Percentiles rank a stretch among this genome's conserved stretches.
phyloP scores from a whole-genome alignment of 2,797 vertebrate genomes.

The Orientallactaga sibirica region DNA sequence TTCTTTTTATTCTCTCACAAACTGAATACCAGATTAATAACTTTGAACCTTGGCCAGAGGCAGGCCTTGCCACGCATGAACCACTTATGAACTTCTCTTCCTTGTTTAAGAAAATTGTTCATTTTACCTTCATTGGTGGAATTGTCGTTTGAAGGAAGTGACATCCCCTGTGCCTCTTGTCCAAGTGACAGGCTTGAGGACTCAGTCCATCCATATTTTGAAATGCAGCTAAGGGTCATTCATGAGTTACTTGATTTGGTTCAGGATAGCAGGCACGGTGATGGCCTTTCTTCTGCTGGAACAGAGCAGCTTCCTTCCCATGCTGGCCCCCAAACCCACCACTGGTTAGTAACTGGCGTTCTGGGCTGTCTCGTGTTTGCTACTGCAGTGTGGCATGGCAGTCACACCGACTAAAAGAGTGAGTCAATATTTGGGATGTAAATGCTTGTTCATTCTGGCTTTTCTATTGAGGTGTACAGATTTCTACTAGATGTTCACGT shows the following conservation, averaged over 20 bases:
- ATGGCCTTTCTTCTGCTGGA: neutral
- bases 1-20: neutral
- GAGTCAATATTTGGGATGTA: neutral
- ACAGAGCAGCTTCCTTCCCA: neutral
- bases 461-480: neutral
- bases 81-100: neutral
- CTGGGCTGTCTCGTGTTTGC: neutral
- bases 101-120: neutral
- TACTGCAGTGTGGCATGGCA: neutral
- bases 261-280: neutral
- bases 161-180: neutral
- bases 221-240: neutral
- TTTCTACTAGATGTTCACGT: conserved; percentile 7
- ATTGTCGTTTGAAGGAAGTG: conserved; percentile 29
- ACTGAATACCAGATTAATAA: neutral
- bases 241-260: conserved; percentile 17
- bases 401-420: neutral
- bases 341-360: rapidly evolving
- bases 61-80: neutral
- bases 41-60: conserved; percentile 5
- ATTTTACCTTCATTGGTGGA: neutral
- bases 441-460: neutral
- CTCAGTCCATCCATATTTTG: neutral
- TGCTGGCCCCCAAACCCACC: neutral
- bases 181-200: neutral